Percentiles rank a stretch among this genome's conserved stretches.
phyloP scores from a whole-genome alignment of 2,888 invertebrate species.

The Trissolcus brochymenae region DNA sequence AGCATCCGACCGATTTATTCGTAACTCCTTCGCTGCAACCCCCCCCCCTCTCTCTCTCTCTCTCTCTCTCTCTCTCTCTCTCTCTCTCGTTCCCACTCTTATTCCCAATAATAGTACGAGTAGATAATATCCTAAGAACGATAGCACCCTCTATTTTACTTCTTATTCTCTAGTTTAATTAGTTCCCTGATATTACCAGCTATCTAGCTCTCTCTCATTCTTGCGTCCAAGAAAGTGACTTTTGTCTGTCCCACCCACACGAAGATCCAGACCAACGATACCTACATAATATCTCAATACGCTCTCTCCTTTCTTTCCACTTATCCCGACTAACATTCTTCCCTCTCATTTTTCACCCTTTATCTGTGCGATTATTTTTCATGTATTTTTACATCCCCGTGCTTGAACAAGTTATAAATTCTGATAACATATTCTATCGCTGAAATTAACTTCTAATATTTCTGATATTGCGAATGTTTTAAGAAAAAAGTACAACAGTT shows the following conservation, averaged over 20 bases:
- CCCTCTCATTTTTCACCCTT: conserved; percentile 23
- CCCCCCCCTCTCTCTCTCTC: neutral
- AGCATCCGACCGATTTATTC: conserved; percentile 59
- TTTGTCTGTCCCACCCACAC: conserved; percentile 26
- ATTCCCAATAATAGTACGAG: conserved; percentile 56
- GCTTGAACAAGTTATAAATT: neutral
- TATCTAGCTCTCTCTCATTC: conserved; percentile 67
- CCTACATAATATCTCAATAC: conserved; percentile 33
- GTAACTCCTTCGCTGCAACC: conserved; percentile 25
- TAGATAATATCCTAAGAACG: conserved; percentile 66
- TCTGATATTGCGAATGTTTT: too few relatives aligned
- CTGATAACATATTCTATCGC: too few relatives aligned
- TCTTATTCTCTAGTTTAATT: conserved; percentile 73
- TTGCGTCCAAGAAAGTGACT: conserved; percentile 58
- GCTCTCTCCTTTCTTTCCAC: conserved; percentile 22
- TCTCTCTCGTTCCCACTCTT: too few relatives aligned
- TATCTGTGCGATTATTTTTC: conserved; percentile 22
- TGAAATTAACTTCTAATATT: too few relatives aligned
- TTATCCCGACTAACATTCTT: conserved; percentile 13
- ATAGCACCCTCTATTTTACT: conserved; percentile 72
- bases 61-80: too few relatives aligned
- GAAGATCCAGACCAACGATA: conserved; percentile 39
- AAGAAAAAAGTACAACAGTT: too few relatives aligned
- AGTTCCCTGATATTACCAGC: conserved; percentile 72
- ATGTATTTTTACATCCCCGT: conserved; percentile 16